These are phyloP conservation scores for Serinus canaria DNA, from an alignment of 2,113 vertebrate species.

Conservation along the genomic window DNA sequence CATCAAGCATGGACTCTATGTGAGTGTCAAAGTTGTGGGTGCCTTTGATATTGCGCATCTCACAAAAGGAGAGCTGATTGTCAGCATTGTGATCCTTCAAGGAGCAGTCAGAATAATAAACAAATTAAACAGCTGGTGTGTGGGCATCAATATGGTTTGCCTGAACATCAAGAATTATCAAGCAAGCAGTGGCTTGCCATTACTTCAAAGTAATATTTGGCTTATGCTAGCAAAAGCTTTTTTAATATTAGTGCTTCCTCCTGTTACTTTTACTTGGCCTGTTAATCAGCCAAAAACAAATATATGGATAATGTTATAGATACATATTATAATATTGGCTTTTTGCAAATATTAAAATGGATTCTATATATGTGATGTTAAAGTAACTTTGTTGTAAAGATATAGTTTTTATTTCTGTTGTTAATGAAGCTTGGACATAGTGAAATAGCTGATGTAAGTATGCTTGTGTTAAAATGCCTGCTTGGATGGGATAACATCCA, in stretches of 20 bases:
- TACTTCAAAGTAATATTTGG: not conserved
- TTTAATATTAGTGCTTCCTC: not conserved
- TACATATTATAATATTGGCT: no score
- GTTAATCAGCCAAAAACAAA: not conserved
- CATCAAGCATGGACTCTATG: not conserved
- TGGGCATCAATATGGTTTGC: not conserved
- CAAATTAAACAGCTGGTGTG: not conserved
- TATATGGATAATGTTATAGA: not conserved
- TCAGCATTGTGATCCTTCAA: not conserved
- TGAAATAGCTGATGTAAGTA: no score
- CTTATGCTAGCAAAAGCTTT: not conserved
- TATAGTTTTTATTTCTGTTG: no score
- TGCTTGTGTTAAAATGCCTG: no score
- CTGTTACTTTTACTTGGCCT: not conserved
- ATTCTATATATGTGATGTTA: no score
- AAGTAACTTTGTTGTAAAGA: no score
- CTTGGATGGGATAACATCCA: no score
- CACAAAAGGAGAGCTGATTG: not conserved
- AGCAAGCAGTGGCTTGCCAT: not conserved
- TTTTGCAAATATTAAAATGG: no score
- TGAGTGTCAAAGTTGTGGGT: not conserved
- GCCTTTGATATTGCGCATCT: not conserved
- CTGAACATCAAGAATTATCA: not conserved
- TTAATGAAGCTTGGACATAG: no score
- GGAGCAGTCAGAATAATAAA: not conserved